Evolutionary conservation across 2,888 invertebrate species (phyloP), one percentile per base, ranked within the genome.

Genomic region (Calephelis perditalis): DNA sequence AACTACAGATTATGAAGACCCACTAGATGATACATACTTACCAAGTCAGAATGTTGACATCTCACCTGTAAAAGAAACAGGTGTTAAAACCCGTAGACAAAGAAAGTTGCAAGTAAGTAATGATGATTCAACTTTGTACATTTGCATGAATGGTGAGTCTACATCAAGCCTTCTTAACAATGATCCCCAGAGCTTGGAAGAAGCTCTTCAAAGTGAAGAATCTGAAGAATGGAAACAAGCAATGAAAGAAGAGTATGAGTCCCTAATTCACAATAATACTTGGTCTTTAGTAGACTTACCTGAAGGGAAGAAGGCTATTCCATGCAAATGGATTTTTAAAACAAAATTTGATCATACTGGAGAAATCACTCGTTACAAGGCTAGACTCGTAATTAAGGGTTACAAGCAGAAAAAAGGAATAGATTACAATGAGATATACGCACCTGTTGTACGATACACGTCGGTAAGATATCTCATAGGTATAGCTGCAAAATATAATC

Each of bases 251-350:
- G 57, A 63, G 12, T 63, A 56, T 54, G 44, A 56, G 36, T 61
- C 58, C 9, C 36, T 60, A 6, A 61, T 59, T n/a, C 47, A 60
- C 10, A 58, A 63, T 46, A 56, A 59, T 59, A 59, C 58, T 49
- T 59, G 52, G 54, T 49, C 58, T 49, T 52, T 49, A 59, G 44
- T 52, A 49, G 58, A 64, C 9, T 46, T 64, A 54, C 68, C 70
- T 26, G 5, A n/a, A 44, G 61, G 37, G 3, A 70, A 69, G 60
- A 67, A 62, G 40, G 62, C 58, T 12, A 59, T 66, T 47, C 68
- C 66, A 10, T 63, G 65, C 45, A 67, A 68, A 61, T 69, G 69
- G 68, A 67, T 71, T 12, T 70, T 61, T 47, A 70, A 69, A 61
- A 65, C 61, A 2, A 70, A 69, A 58, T 57, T 44, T 7, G 63